phyloP scores from a whole-genome alignment of 1,140 invertebrate species.

The Micrasema longulum region DNA sequence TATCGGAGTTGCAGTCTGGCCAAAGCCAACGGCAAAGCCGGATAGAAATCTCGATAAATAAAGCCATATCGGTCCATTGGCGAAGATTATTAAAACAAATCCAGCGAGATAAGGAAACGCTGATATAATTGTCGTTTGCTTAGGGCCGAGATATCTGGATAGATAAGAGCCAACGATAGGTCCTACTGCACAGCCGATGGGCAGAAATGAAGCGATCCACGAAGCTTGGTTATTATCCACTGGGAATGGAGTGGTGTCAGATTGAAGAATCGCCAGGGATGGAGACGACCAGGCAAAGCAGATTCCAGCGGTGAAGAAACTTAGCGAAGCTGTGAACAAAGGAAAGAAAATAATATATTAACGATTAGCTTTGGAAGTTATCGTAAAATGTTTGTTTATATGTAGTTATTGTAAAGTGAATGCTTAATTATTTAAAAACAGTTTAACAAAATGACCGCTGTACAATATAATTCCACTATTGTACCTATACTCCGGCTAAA shows the following conservation, averaged over 20 bases:
- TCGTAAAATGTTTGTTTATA: too few species aligned
- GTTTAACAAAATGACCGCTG: too few species aligned
- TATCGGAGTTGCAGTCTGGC: slow-evolving; percentile 52
- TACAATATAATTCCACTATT: too few species aligned
- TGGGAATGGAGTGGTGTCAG: slow-evolving; percentile 41
- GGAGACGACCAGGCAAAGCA: slow-evolving; percentile 52
- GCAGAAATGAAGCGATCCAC: slow-evolving; percentile 52
- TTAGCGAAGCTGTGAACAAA: slow-evolving; percentile 51
- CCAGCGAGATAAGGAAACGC: slow-evolving; percentile 56
- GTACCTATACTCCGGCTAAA: too few species aligned
- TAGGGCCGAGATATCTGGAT: slow-evolving; percentile 58
- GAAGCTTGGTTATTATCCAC: slow-evolving; percentile 51
- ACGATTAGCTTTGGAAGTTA: too few species aligned
- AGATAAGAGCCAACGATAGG: slow-evolving; percentile 54
- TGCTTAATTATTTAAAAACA: too few species aligned
- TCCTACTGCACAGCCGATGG: slow-evolving; percentile 51
- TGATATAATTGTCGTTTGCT: slow-evolving; percentile 57
- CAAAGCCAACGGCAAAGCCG: slow-evolving; percentile 50
- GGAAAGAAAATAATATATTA: slow-evolving; percentile 17
- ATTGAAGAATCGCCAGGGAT: slow-evolving; percentile 49
- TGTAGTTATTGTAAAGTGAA: too few species aligned
- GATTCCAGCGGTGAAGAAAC: slow-evolving; percentile 50
- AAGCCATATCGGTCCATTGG: slow-evolving; percentile 48
- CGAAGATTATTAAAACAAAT: slow-evolving; percentile 61
- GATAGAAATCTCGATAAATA: slow-evolving; percentile 50